Evolutionary conservation across 2,888 invertebrate species (phyloP).

Genomic region (Melanchra persicariae): DNA sequence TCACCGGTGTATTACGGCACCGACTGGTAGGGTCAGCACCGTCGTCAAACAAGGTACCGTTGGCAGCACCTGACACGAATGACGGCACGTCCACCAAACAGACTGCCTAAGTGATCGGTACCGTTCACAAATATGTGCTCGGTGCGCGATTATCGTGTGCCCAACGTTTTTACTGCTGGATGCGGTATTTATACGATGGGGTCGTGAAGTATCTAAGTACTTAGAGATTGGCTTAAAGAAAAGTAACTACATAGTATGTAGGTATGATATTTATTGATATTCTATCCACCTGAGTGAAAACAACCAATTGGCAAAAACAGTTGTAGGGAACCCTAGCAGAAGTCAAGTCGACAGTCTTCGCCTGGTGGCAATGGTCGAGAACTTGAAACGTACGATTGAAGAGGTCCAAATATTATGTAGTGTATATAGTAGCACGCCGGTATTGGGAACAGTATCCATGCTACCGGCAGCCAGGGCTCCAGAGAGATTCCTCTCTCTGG

Average conservation of each 20-base stretch:
- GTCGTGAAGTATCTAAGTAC: constrained; percentile 1
- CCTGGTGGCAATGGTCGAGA: background rate
- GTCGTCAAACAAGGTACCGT: constrained; percentile 89
- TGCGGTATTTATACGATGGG: constrained; percentile 50
- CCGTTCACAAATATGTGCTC: constrained; percentile 84
- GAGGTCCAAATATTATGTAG: too few relatives aligned
- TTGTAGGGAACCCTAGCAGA: too few relatives aligned
- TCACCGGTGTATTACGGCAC: constrained; percentile 64
- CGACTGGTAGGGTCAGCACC: constrained; percentile 83
- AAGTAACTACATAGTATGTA: background rate
- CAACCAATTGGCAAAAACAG: too few relatives aligned
- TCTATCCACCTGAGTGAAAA: too few relatives aligned
- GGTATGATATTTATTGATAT: background rate
- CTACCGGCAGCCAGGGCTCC: too few relatives aligned
- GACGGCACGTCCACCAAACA: constrained; percentile 84
- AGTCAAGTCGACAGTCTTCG: too few relatives aligned
- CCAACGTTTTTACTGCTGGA: constrained; percentile 49
- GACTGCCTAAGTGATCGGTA: constrained; percentile 87
- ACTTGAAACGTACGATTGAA: too few relatives aligned
- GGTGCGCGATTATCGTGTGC: constrained; percentile 69
- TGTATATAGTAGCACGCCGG: too few relatives aligned
- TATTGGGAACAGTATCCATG: too few relatives aligned
- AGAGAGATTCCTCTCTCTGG: too few relatives aligned
- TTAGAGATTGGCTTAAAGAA: background rate
- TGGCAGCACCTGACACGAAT: constrained; percentile 87